A percentile compares a stretch with the other conserved stretches of the same genome.
phyloP scores from a whole-genome alignment of 1,140 invertebrate genomes.

The Drosophila cardini region DNA sequence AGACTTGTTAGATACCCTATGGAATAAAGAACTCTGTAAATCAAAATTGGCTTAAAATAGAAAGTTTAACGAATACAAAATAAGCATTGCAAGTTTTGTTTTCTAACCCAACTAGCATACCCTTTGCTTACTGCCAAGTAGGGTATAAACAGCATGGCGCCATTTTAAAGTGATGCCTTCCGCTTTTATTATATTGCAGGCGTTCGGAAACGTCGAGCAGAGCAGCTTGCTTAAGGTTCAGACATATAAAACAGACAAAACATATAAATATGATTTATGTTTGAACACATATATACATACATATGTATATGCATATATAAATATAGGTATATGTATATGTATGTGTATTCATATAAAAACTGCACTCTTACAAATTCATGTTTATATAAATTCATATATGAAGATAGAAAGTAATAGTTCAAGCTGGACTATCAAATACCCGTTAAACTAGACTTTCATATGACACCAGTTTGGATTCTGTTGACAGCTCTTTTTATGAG shows the following conservation, averaged over 20 bases:
- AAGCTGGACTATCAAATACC: no score
- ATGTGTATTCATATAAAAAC: neutral
- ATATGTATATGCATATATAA: neutral
- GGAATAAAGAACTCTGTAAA: no score
- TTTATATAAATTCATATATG: no score
- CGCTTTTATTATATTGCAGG: constrained; percentile 51
- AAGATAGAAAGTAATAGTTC: no score
- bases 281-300: neutral
- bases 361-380: no score
- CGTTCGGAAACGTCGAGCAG: constrained; percentile 7
- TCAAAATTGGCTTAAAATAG: no score
- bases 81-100: neutral
- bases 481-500: no score
- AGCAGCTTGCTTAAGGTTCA: constrained; percentile 2
- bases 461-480: no score
- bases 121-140: no score
- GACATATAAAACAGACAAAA: neutral
- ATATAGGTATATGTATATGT: neutral
- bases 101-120: neutral
- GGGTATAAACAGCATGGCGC: constrained; percentile 61
- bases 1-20: no score
- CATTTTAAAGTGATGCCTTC: constrained; percentile 71
- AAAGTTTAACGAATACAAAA: neutral
- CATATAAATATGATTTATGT: constrained; percentile 12
- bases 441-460: no score